Evolutionary conservation across 2,113 vertebrate species (phyloP).

Genomic region (Sclerurus mexicanus): DNA sequence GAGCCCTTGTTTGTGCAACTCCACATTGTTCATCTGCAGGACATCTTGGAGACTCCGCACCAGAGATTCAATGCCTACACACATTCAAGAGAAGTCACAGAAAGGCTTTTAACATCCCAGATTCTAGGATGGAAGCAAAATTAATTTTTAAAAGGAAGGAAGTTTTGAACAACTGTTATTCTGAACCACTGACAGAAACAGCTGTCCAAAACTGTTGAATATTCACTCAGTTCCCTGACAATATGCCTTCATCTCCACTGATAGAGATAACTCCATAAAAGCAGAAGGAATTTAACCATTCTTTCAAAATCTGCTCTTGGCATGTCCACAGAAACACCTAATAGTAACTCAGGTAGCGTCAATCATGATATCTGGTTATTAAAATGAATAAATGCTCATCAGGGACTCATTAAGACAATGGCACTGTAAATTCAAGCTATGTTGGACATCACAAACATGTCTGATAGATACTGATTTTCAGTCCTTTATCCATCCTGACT

Average conservation of each 20-base stretch:
- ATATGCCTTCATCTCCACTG: neutral
- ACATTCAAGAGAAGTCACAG: neutral
- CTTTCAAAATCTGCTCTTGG: neutral
- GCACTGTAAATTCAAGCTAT: neutral
- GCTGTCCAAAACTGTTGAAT: neutral
- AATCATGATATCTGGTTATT: neutral
- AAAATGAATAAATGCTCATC: neutral
- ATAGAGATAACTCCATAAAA: neutral
- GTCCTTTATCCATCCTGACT: neutral
- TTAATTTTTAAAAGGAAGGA: neutral
- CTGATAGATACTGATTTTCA: neutral
- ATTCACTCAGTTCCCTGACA: neutral
- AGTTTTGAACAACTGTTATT: neutral
- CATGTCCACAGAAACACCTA: neutral
- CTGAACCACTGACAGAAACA: neutral
- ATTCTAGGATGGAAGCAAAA: neutral
- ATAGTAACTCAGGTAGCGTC: neutral
- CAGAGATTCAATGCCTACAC: constrained; percentile 88
- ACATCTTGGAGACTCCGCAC: constrained; percentile 85
- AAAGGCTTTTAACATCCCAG: neutral
- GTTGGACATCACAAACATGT: neutral
- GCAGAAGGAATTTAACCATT: neutral
- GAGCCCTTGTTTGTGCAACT: constrained; percentile 88
- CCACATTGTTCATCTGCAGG: constrained; percentile 79
- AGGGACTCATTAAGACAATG: neutral